A percentile compares a stretch with the other conserved stretches of the same genome.
phyloP scores from a whole-genome alignment of 2,113 vertebrate species.

The Silurus asotus region DNA sequence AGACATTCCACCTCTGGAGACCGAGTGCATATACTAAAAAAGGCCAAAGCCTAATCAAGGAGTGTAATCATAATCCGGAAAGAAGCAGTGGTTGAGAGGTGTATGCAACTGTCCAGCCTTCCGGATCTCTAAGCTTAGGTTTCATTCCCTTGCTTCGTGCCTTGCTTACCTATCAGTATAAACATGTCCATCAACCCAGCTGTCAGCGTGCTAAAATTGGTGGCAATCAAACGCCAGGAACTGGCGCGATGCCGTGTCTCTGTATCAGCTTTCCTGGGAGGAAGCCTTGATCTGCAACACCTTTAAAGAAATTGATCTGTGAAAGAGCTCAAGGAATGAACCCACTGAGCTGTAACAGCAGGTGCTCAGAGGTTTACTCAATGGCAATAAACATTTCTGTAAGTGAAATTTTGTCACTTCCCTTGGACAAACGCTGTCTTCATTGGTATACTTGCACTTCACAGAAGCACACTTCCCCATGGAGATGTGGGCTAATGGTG shows the following conservation, averaged over 20 bases:
- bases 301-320: conserved; percentile 37
- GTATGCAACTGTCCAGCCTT: conserved; percentile 59
- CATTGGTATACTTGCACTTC: not conserved
- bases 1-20: conserved; percentile 30
- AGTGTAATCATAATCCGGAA: conserved; percentile 65
- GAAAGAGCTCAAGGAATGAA: conserved; percentile 31
- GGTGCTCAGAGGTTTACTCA: conserved; percentile 29
- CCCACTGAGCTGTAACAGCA: conserved; percentile 36
- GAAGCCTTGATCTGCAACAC: conserved; percentile 46
- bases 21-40: conserved; percentile 64
- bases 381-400: conserved; percentile 23
- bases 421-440: not conserved
- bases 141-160: conserved; percentile 61
- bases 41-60: conserved; percentile 67
- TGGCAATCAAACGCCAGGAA: conserved; percentile 66
- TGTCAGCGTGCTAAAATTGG: conserved; percentile 73
- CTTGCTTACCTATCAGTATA: conserved; percentile 65
- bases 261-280: conserved; percentile 63
- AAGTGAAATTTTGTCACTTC: conserved; percentile 32
- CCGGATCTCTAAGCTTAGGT: conserved; percentile 64
- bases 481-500: not conserved
- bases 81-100: conserved; percentile 13
- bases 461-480: not conserved
- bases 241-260: conserved; percentile 57
- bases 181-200: conserved; percentile 71